Conservation (phyloP, 2,113 vertebrate genomes). For the Dicerorhinus sumatrensis region DNA sequence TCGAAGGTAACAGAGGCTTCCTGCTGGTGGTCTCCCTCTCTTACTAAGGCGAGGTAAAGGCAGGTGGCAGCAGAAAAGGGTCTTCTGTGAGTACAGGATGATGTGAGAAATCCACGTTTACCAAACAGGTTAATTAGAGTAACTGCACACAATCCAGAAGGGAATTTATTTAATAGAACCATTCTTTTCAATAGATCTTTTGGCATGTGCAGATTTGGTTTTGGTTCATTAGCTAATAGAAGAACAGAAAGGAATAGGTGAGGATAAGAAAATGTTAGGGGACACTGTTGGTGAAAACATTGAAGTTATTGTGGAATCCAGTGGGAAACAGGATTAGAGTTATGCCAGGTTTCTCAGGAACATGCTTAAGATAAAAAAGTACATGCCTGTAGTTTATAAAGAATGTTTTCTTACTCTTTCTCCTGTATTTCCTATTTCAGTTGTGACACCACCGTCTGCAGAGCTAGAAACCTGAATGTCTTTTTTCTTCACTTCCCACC, state of each 20-base stretch:
- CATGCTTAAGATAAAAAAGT: not conserved
- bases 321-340: not conserved
- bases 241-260: not conserved
- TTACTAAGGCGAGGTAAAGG: not conserved
- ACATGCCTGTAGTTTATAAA: not conserved
- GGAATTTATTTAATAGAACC: not conserved
- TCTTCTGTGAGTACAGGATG: not conserved
- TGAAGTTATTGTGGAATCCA: not conserved
- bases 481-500: not conserved
- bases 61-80: not conserved
- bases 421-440: not conserved
- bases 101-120: not conserved
- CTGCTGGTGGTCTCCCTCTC: not conserved
- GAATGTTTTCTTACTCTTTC: not conserved
- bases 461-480: not conserved
- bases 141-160: not conserved
- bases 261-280: not conserved
- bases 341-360: not conserved
- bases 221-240: conserved; percentile 12
- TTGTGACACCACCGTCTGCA: not conserved
- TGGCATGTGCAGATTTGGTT: not conserved
- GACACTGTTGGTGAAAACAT: not conserved
- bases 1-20: conserved; percentile 93
- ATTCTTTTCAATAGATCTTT: not conserved
- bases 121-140: not conserved